phyloP scores from a whole-genome alignment of 2,888 invertebrate genomes.

The Carcina quercana region DNA sequence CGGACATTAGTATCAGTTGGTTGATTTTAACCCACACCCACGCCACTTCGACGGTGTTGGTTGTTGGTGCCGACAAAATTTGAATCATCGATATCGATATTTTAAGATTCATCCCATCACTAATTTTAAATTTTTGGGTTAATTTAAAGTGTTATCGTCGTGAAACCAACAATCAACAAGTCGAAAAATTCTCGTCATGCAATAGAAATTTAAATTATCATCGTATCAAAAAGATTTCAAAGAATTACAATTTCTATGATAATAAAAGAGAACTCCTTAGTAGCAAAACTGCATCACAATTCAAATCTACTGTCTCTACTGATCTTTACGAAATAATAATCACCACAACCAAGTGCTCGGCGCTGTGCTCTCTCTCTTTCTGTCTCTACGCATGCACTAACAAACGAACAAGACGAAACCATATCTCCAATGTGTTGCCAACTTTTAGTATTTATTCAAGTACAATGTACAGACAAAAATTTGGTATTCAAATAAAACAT shows the following conservation, averaged over 20 bases:
- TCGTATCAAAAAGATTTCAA: slow-evolving; percentile 6
- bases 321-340: slow-evolving; percentile 29
- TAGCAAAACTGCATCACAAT: slow-evolving; percentile 67
- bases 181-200: slow-evolving; percentile 40
- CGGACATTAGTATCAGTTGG: slow-evolving; percentile 14
- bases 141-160: not conserved
- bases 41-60: slow-evolving; percentile 23
- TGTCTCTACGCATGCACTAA: slow-evolving; percentile 67
- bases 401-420: too few relatives aligned
- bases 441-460: too few relatives aligned
- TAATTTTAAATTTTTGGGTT: not conserved
- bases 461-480: too few relatives aligned
- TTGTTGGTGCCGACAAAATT: slow-evolving; percentile 16
- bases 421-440: too few relatives aligned
- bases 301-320: slow-evolving; percentile 45
- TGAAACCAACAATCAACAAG: slow-evolving; percentile 42
- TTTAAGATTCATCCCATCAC: not conserved
- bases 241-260: slow-evolving; percentile 33
- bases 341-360: slow-evolving; percentile 70
- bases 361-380: slow-evolving; percentile 56
- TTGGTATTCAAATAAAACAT: too few relatives aligned
- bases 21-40: slow-evolving; percentile 29
- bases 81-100: not conserved
- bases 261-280: slow-evolving; percentile 60
- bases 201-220: slow-evolving; percentile 24